Percentiles rank a stretch among this genome's conserved stretches.
phyloP scores from a whole-genome alignment of 2,113 vertebrate genomes.

The Tinamus guttatus region DNA sequence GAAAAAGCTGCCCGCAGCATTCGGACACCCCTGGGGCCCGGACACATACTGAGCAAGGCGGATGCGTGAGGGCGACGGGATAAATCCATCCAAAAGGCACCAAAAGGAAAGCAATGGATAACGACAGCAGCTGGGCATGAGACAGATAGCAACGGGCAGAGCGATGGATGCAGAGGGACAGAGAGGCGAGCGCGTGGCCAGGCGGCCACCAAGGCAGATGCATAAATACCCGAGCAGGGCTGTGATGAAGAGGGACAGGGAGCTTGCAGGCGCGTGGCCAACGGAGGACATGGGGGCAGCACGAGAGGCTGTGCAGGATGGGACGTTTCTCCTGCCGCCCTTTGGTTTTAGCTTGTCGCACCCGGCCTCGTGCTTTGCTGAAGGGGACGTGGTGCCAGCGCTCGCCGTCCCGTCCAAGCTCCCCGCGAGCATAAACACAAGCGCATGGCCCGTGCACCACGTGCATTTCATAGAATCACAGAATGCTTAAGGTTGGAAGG shows the following conservation, averaged over 20 bases:
- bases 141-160: not conserved
- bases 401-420: not conserved
- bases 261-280: not conserved
- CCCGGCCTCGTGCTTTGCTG: not conserved
- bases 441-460: fast-evolving
- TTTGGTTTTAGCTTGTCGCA: not conserved
- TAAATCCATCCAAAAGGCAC: not conserved
- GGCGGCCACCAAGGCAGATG: not conserved
- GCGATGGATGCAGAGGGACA: not conserved
- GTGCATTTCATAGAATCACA: slow-evolving; percentile 70
- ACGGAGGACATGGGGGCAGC: not conserved
- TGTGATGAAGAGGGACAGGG: not conserved
- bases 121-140: fast-evolving
- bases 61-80: not conserved
- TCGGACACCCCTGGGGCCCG: fast-evolving
- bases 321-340: not conserved
- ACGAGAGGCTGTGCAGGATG: too few relatives aligned
- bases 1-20: not conserved
- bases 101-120: fast-evolving
- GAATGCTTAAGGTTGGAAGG: too few relatives aligned
- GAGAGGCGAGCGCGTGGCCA: not conserved
- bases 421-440: slow-evolving; percentile 28
- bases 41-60: not conserved
- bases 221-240: not conserved
- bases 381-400: not conserved